These are phyloP conservation scores for Cepaea hortensis DNA, from an alignment of 2,888 invertebrate genomes.

Conservation along the genomic window DNA sequence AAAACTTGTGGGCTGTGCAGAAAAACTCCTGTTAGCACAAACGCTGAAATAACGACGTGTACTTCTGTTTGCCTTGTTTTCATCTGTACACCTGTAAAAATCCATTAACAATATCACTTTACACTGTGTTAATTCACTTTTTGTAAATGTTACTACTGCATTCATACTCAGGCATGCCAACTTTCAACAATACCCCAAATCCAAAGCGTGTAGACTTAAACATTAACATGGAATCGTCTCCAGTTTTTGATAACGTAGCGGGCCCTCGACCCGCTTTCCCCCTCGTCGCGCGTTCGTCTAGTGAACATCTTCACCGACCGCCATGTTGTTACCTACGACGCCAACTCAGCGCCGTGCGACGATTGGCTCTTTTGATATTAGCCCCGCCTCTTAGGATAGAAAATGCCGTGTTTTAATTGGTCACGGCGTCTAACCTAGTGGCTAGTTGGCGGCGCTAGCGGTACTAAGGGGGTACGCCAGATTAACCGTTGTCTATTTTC, in stretches of 20 bases:
- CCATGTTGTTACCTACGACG: slow-evolving; percentile 46
- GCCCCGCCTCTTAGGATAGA: slow-evolving; percentile 25
- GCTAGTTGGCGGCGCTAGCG: slow-evolving; percentile 30
- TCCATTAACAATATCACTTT: not conserved
- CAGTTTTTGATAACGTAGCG: slow-evolving; percentile 17
- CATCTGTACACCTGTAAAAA: slow-evolving; percentile 26
- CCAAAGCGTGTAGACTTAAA: slow-evolving; percentile 1
- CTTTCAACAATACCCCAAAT: slow-evolving; percentile 34
- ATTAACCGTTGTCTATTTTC: not conserved
- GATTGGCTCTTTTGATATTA: slow-evolving; percentile 35
- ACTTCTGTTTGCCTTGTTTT: not conserved
- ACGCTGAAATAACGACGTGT: no score
- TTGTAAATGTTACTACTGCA: slow-evolving; percentile 6
- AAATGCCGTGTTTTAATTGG: slow-evolving; percentile 33
- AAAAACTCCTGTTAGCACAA: not conserved
- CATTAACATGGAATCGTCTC: not conserved
- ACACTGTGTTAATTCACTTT: slow-evolving; percentile 10
- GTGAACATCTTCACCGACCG: slow-evolving; percentile 8
- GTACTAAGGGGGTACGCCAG: slow-evolving; percentile 5
- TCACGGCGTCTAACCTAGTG: slow-evolving; percentile 21
- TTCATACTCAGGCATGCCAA: slow-evolving; percentile 21
- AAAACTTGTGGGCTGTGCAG: not conserved
- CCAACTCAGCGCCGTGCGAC: slow-evolving; percentile 35
- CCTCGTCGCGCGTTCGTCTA: slow-evolving; percentile 20
- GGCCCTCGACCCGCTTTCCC: slow-evolving; percentile 15